phyloP scores from a whole-genome alignment of 2,797 vertebrate genomes.

The Leucoraja ocellata region DNA sequence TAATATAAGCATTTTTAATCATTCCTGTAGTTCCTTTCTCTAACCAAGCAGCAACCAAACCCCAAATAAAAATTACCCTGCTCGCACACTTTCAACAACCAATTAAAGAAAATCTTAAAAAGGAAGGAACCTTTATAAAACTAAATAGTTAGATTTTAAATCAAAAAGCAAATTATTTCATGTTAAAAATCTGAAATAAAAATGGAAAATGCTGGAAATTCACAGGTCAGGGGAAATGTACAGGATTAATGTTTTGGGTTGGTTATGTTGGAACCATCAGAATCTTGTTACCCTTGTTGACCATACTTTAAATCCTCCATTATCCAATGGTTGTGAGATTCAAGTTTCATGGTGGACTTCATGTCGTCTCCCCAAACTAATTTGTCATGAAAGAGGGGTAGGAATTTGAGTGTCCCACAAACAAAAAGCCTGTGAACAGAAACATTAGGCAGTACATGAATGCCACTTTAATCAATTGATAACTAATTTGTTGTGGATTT shows the following conservation, averaged over 20 bases:
- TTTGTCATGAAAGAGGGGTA: not conserved
- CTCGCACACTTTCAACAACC: not conserved
- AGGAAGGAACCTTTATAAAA: not conserved
- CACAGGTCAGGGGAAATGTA: too few species aligned
- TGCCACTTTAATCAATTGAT: not conserved
- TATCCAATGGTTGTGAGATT: not conserved
- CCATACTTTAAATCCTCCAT: not conserved
- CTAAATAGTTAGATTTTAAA: not conserved
- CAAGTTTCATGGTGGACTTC: not conserved
- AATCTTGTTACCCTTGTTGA: not conserved
- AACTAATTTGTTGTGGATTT: not conserved
- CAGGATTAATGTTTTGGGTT: too few species aligned
- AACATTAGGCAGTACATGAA: not conserved
- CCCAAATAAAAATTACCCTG: not conserved
- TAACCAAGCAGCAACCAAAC: not conserved
- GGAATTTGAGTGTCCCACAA: not conserved
- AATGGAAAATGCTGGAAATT: too few species aligned
- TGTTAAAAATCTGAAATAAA: too few species aligned
- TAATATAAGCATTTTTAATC: not conserved
- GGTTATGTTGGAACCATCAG: too few species aligned
- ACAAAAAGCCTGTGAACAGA: not conserved
- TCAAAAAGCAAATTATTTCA: too few species aligned
- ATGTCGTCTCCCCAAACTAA: not conserved
- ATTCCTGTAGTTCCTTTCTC: not conserved
- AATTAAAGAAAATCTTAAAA: not conserved